Evolutionary conservation across 53 echinoderm and acorn worm genomes (phyloP).

Genomic region (Crossaster papposus): DNA sequence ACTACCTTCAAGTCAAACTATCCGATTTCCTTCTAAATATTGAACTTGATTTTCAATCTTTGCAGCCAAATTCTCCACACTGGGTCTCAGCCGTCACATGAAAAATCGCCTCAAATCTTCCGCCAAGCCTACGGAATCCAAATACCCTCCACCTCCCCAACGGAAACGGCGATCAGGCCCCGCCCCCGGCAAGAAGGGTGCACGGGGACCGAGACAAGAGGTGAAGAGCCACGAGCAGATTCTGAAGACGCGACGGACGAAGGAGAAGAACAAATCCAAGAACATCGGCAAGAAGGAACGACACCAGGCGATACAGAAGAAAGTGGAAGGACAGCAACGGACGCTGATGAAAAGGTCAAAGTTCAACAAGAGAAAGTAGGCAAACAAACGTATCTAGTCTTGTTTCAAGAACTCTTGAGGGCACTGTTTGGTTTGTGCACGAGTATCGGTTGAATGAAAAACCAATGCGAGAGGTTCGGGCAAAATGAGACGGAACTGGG

Average conservation of each 20-base stretch:
- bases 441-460: no score
- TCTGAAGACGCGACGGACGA: conserved; percentile 78
- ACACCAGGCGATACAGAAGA: conserved; percentile 39
- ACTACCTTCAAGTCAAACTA: no score
- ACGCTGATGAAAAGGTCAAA: conserved; percentile 37
- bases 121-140: background rate
- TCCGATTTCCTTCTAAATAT: no score
- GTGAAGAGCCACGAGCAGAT: conserved; percentile 74
- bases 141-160: conserved; percentile 12
- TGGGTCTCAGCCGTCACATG: conserved; percentile 47
- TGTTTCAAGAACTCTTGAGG: no score
- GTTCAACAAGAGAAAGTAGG: conserved; percentile 56
- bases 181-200: conserved; percentile 34
- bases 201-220: conserved; percentile 34
- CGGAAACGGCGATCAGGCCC: conserved; percentile 10
- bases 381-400: no score
- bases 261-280: conserved; percentile 57
- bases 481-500: no score
- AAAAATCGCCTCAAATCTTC: conserved; percentile 27
- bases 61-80: conserved; percentile 26
- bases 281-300: conserved; percentile 49
- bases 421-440: no score
- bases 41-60: background rate
- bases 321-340: conserved; percentile 24
- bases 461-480: no score